phyloP scores from a whole-genome alignment of 2,113 vertebrate species.

The Bubalus kerabau region DNA sequence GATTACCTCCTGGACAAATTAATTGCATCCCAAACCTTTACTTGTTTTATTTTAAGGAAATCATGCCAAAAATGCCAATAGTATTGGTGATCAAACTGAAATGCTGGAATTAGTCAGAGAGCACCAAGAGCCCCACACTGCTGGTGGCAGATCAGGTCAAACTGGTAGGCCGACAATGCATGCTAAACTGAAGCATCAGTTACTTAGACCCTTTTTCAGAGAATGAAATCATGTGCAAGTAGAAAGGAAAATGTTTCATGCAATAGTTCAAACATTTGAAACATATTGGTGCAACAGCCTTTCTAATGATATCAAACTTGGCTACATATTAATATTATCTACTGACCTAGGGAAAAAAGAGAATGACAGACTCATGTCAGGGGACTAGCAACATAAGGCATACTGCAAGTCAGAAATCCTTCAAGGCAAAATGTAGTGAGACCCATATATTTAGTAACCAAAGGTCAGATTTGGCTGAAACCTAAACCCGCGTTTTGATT shows the following conservation, averaged over 20 bases:
- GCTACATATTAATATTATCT: neutral
- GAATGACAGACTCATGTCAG: neutral
- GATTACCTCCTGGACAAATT: neutral
- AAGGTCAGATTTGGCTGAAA: neutral
- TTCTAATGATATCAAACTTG: neutral
- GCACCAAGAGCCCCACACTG: neutral
- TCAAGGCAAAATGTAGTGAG: neutral
- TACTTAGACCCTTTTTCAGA: neutral
- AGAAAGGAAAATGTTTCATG: neutral
- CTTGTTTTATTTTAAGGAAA: neutral
- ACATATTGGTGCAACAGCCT: neutral
- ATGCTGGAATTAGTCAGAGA: neutral
- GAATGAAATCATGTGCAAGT: neutral
- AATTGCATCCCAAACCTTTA: neutral
- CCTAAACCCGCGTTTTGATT: neutral
- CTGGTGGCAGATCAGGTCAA: neutral
- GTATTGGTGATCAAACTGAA: neutral
- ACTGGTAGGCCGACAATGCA: neutral
- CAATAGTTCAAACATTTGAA: neutral
- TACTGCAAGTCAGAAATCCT: neutral
- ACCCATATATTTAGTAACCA: neutral
- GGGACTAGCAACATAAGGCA: neutral
- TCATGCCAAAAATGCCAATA: neutral
- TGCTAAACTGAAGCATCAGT: neutral
- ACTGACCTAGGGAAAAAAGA: neutral